Evolutionary conservation across 2,797 vertebrate genomes (phyloP), one percentile per base, ranked within the genome.

Genomic region (Calcarius lapponicus): DNA sequence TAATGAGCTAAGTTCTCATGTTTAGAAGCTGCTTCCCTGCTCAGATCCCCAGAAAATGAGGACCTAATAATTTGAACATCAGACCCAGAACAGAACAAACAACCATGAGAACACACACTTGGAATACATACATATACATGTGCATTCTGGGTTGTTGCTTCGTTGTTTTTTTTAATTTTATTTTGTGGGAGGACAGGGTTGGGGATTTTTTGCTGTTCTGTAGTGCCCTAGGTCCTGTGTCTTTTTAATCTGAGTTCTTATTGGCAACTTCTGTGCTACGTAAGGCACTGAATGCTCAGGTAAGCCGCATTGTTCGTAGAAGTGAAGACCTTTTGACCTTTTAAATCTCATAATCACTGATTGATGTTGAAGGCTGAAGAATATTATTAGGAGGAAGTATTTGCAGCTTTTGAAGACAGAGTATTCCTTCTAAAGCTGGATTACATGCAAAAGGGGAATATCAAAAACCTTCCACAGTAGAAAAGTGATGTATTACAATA

Each of bases 311-410:
- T 61, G 28, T 78, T 86, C 67, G 15, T 73, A 53, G n/a, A 67
- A 81, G 32, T 29, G 16, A 75, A 70, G 17, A 72, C 19, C 47
- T 80, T 92, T 72, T 75, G 69, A 85, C 80, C 45, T 81, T 58
- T 50, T 29, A 92, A 94, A 94, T 93, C 86, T 84, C 74, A 43
- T 78, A 80, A 93, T 79, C 79, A 86, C 70, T 82, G 66, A 94
- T 0, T 56, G 53, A 90, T 62, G 61, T 7, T 88, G 40, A 76
- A 79, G 58, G 47, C 31, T 88, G 36, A 86, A 90, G n/a, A 86
- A 90, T 15, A 76, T 28, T 74, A 85, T 73, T 73, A 94, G 34
- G 13, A 86, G 36, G 54, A 91, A 87, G 38, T 2, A 2, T 21
- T 64, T 64, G 5, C 42, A 95, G 71, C 58, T 88, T 93, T 81